Percentiles rank a stretch among this genome's conserved stretches.
Evolutionary conservation across 2,888 invertebrate genomes (phyloP).

Genomic region (Podotricha telesiphe): DNA sequence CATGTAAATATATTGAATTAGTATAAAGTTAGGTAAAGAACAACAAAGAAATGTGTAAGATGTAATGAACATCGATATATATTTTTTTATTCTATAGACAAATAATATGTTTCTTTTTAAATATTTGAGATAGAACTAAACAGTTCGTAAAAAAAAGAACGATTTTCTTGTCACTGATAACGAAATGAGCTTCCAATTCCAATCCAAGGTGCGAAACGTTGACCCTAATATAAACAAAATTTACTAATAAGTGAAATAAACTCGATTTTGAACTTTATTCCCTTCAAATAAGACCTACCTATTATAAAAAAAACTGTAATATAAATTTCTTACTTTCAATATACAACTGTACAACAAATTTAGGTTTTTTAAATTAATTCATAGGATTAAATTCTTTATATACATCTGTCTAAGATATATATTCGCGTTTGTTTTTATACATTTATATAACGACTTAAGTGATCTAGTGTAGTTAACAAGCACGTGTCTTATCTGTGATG

Average conservation of each 20-base stretch:
- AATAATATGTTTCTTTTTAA: too few species aligned
- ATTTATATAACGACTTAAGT: slow-evolving; percentile 20
- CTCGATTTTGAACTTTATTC: slow-evolving; percentile 25
- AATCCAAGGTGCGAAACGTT: slow-evolving; percentile 75
- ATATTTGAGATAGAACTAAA: background rate
- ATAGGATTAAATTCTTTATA: slow-evolving; percentile 11
- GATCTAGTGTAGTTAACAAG: slow-evolving; percentile 42
- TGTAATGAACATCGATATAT: too few species aligned
- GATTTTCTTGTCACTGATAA: slow-evolving; percentile 69
- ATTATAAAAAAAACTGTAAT: background rate
- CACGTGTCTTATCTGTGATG: slow-evolving; percentile 55
- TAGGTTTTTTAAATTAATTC: background rate
- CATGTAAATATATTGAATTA: too few species aligned
- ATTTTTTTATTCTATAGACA: too few species aligned
- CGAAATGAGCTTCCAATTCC: slow-evolving; percentile 60
- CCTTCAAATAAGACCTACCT: slow-evolving; percentile 41
- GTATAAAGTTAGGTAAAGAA: too few species aligned
- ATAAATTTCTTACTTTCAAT: background rate
- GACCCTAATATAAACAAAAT: slow-evolving; percentile 62
- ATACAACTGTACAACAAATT: slow-evolving; percentile 2
- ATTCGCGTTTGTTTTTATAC: background rate
- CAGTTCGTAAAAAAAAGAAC: slow-evolving; percentile 8
- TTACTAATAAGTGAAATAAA: background rate
- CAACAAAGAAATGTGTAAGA: too few species aligned
- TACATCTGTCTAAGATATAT: slow-evolving; percentile 8